Base-by-base conservation (phyloP, 2,797 vertebrate genomes). In the Saguinus oedipus region DNA sequence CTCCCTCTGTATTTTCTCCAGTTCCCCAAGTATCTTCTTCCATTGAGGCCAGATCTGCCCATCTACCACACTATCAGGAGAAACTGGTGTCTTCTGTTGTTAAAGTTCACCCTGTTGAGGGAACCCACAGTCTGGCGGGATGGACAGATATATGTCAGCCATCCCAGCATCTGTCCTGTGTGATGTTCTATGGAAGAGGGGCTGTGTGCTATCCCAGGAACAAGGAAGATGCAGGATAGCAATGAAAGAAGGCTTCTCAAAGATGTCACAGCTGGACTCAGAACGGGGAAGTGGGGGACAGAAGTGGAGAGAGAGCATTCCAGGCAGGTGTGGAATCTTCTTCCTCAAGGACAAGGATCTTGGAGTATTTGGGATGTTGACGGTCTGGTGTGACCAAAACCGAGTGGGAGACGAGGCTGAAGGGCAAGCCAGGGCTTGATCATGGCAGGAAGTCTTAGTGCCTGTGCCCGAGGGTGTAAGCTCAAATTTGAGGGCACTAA, bases 271-370 rank as follows among this genome's bases (percentile, higher is more conserved):
- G 8, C 17, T 44, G 57, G 30, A 85, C 57, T 12, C 83, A 64
- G 86, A 55, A 81, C 55, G 10, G 15, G 42, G 46, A 50, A 30
- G 33, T 1, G 0, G 30, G 61, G 7, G 59, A 36, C 0, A 7
- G 88, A 93, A 86, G n/a, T 2, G 44, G 57, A 42, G 85, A 11
- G 80, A 80, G 39, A 74, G 12, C 39, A 36, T 94, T 89, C 82
- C 42, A 83, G 85, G n/a, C 12, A 33, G 20, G 24, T 2, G 2
- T 15, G 11, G 48, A 27, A 57, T 26, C 27, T 20, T 26, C n/a
- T 88, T 72, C 74, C 78, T 91, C 36, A 93, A 79, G 81, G 94
- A 17, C 61, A 53, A 88, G 59, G 33, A 20, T 14, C 20, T 50
- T 44, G 36, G 6, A 33, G 46, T 33, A 36, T 1, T 27, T n/a